Percentiles rank a stretch among this genome's conserved stretches.
Evolutionary conservation across 1,140 invertebrate species (phyloP).

Genomic region (Cephus cinctus): DNA sequence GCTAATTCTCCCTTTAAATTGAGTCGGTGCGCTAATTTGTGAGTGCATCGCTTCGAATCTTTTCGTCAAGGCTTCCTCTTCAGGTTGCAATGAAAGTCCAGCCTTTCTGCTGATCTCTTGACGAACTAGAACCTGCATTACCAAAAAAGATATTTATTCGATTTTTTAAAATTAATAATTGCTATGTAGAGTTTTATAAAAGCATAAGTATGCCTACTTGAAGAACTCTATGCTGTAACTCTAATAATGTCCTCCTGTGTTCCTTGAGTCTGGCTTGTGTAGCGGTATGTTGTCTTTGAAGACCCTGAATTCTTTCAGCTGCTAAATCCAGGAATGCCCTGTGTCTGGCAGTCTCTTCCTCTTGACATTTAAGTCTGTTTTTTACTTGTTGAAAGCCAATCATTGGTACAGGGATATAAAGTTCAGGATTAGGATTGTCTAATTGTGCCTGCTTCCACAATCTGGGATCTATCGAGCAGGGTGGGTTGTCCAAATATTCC

Average conservation of each 20-base stretch:
- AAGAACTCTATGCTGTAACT: conserved; percentile 75
- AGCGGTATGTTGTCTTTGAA: conserved; percentile 71
- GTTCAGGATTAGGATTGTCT: conserved; percentile 88
- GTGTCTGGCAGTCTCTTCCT: conserved; percentile 79
- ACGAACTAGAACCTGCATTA: conserved; percentile 78
- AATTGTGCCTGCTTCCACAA: conserved; percentile 89
- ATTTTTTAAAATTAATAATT: too few relatives aligned
- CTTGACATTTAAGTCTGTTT: conserved; percentile 77
- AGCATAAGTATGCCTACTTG: conserved; percentile 56
- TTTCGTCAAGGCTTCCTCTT: conserved; percentile 84
- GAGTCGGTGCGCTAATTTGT: conserved; percentile 85
- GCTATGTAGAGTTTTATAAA: too few relatives aligned
- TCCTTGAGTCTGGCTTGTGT: conserved; percentile 73
- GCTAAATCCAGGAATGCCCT: conserved; percentile 73
- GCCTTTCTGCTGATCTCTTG: conserved; percentile 85
- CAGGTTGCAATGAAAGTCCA: conserved; percentile 80
- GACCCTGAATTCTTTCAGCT: conserved; percentile 70
- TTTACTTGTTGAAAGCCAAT: conserved; percentile 87
- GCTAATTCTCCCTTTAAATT: conserved; percentile 89
- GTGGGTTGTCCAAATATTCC: conserved; percentile 86
- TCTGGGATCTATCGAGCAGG: conserved; percentile 75
- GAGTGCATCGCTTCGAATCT: conserved; percentile 82
- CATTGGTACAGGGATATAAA: conserved; percentile 89
- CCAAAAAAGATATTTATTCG: too few relatives aligned
- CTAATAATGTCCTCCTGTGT: conserved; percentile 70